Percentiles rank a stretch among this genome's conserved stretches.
phyloP scores from a whole-genome alignment of 2,888 invertebrate species.

The Agriopis leucophaearia region DNA sequence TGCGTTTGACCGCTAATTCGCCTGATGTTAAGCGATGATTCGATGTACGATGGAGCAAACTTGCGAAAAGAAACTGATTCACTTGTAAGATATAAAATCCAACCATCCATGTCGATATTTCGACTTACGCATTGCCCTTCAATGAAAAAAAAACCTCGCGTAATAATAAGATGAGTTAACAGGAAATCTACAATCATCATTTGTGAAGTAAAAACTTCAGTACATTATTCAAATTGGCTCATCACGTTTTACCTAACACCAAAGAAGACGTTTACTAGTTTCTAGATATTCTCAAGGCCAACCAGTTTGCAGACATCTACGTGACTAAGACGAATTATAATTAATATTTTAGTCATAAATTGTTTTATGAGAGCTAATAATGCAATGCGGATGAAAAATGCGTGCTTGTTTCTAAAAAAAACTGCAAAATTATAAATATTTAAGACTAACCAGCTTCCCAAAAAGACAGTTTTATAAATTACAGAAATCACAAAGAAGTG shows the following conservation, averaged over 20 bases:
- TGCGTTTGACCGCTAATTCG: too few species aligned
- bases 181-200: conserved; percentile 19
- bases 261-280: conserved; percentile 6
- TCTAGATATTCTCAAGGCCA: conserved; percentile 13
- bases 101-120: too few species aligned
- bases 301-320: conserved; percentile 9
- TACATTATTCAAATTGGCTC: conserved; percentile 11
- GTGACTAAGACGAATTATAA: conserved; percentile 14
- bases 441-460: too few species aligned
- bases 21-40: too few species aligned
- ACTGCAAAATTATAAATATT: too few species aligned
- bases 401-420: background rate
- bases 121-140: background rate
- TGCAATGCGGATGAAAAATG: background rate
- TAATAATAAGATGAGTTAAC: conserved; percentile 17
- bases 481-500: conserved; percentile 7
- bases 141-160: conserved; percentile 2
- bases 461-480: too few species aligned
- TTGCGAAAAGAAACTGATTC: too few species aligned
- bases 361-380: background rate
- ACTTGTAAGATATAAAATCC: too few species aligned
- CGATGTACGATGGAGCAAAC: too few species aligned
- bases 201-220: conserved; percentile 19
- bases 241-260: conserved; percentile 16
- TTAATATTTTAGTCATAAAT: background rate